Base-by-base conservation (phyloP, 2,888 invertebrate genomes). In the Deilephila elpenor region DNA sequence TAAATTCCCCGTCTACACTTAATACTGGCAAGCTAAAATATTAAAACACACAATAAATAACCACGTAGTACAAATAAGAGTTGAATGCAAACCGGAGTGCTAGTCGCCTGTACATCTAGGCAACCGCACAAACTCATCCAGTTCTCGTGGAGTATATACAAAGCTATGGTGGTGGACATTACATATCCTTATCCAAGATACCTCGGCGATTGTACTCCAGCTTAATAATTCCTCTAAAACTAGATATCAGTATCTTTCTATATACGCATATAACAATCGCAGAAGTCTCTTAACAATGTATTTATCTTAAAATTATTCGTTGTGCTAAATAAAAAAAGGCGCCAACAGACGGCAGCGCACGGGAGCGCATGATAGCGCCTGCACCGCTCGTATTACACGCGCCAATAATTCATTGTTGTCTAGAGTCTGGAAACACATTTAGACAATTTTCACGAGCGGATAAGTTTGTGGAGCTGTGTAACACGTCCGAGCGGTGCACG, bases 271-370 rank as follows among this genome's bases (percentile, higher is more conserved):
- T 60, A 72, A 62, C 70, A 72, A 71, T 71, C 73, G 73, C 72
- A 62, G 71, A 75, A 71, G 37, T 72, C 73, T 73, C 73, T 34
- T 62, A 25, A n/a, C n/a, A 61, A 34, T 71, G n/a, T 11, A 6
- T 70, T n/a, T 37, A 61, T 62, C 53, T 59, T 44, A 59, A 71
- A 62, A 62, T 53, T 62, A 73, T 78, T 77, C 75, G 73, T 78
- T 73, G 71, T 77, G 74, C 71, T 82, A 81, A 83, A 83, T 80
- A 53, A 73, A 70, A n/a, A 32, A 32, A 72, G 64, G 25, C 53
- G 53, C 34, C 37, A 44, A 59, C 59, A 29, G 59, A 34, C 14
- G 19, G 29, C 25, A 5, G n/a, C 34, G n/a, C 59, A 71, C 56
- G 34, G 14, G 3, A 7, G 25, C 11, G 67, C 25, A 25, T 5